Base-by-base conservation (phyloP, 35 echinoderm and acorn worm species). In the Patiria miniata region DNA sequence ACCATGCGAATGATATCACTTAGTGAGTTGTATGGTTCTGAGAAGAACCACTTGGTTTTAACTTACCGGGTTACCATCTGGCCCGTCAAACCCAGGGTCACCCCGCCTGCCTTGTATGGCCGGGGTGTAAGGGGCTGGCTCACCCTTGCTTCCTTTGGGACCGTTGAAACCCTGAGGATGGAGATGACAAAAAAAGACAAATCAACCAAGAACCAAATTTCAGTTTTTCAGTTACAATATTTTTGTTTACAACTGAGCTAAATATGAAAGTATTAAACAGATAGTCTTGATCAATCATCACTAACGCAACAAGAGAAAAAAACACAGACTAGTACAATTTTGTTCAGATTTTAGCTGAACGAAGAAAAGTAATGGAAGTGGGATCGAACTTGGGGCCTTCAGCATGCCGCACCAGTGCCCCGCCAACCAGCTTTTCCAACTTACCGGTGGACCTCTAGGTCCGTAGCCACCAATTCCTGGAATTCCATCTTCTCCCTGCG, bases 401-500 rank as follows among this genome's bases (percentile, higher is more conserved):
- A n/a, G n/a, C n/a, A n/a, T n/a, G n/a, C n/a, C n/a, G n/a, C 15
- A 82, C 80, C 22, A 19, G 19, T 19, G 7, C 15, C 19, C 38
- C 29, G 19, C 37, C 77, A 77, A 22, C 8, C 42, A 59, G n/a
- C 51, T 39, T 30, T 38, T 39, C 30, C 33, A 59, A 85, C 89
- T 85, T 85, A 91, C 89, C 52, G 32, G 34, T 53, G 51, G 54
- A 77, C 89, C 89, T 9, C 8, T 2, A 1, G 23, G 40, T 78
- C 89, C 89, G 77, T 85, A 53, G 16, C 69, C 73, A 40, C 61
- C 55, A 52, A 39, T 57, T 79, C 91, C 91, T 80, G 51, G 86
- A 39, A 68, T 50, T 0, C 91, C 91, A 54, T 81, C 37, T 37
- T 86, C 91, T 68, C 91, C 85, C 91, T 93, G 23, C 17, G 6